Evolutionary conservation across 1,140 invertebrate species (phyloP), one percentile per base, ranked within the genome.

Genomic region (Thalassaphorura encarpata): DNA sequence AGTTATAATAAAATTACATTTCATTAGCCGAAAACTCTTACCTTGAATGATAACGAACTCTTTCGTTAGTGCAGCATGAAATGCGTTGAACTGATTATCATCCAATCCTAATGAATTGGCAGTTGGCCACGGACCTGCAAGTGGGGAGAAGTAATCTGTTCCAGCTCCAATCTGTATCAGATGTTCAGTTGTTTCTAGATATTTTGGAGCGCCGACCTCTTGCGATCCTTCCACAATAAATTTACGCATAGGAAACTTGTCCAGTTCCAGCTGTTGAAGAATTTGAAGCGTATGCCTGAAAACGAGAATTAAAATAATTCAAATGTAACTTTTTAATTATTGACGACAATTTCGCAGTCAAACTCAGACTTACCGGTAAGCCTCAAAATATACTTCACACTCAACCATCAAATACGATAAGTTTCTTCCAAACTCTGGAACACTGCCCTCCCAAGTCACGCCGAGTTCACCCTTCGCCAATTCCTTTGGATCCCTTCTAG

Each of bases 31-130:
- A n/a, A n/a, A n/a, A n/a, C n/a, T n/a, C n/a, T n/a, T n/a, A n/a
- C 75, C 78, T 67, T 81, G 79, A 52, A 79, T 89, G 1, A 92
- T 71, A 2, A 78, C 73, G 61, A 84, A 79, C 64, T 84, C 78
- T 43, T 76, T 73, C 0, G 73, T 78, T 15, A 84, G 61, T 0
- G 80, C 80, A 27, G 76, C 69, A 58, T 73, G 68, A 57, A 77
- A 79, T 0, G 83, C 82, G 16, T 67, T 65, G 40, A 71, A 71
- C 67, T 86, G 83, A 45, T 75, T 76, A 28, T 74, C 66, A 68
- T 83, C 77, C 11, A 83, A 70, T n/a, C 66, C 60, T 8, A 79
- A 45, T 18, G 73, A 52, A 15, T 71, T 59, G 26, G 63, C 56
- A 3, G 53, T 47, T 2, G 76, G 76, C 75, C 75, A 78, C 1